Evolutionary conservation across 2,797 vertebrate species (phyloP).

Genomic region (Myotis myotis): DNA sequence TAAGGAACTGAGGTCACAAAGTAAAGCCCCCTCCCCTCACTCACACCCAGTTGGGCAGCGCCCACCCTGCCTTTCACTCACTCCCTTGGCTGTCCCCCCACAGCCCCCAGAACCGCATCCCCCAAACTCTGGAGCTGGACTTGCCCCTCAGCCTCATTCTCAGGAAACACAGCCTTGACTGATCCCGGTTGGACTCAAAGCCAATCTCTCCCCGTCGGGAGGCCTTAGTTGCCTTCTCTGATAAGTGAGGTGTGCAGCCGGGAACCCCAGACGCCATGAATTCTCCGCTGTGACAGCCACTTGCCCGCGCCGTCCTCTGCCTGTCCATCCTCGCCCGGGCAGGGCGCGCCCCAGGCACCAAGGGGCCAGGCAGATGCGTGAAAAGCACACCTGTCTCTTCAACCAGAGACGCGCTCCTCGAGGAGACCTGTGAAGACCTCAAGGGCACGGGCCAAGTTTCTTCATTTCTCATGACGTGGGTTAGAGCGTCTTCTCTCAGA

Average conservation of each 20-base stretch:
- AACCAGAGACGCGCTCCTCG: neutral
- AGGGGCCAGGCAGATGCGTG: neutral
- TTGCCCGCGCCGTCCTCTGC: rapidly evolving
- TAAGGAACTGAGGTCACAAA: neutral
- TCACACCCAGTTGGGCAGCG: neutral
- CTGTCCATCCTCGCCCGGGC: too few relatives aligned
- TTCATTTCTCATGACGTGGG: neutral
- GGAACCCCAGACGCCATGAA: rapidly evolving
- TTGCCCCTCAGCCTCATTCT: neutral
- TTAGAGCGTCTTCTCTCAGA: neutral
- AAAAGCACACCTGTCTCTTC: neutral
- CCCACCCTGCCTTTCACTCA: rapidly evolving
- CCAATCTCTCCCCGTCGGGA: neutral
- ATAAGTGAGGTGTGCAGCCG: rapidly evolving
- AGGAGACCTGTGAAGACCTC: neutral
- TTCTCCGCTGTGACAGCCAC: neutral
- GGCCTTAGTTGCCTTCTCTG: neutral
- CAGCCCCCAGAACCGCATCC: too few relatives aligned
- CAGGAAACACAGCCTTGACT: neutral
- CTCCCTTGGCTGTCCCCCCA: too few relatives aligned
- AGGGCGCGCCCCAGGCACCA: neutral
- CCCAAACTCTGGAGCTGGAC: neutral
- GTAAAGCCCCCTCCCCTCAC: neutral
- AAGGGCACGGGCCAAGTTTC: neutral
- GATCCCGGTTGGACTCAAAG: neutral